Evolutionary conservation across 2,113 vertebrate species (phyloP).

Genomic region (Chaetodon auriga): DNA sequence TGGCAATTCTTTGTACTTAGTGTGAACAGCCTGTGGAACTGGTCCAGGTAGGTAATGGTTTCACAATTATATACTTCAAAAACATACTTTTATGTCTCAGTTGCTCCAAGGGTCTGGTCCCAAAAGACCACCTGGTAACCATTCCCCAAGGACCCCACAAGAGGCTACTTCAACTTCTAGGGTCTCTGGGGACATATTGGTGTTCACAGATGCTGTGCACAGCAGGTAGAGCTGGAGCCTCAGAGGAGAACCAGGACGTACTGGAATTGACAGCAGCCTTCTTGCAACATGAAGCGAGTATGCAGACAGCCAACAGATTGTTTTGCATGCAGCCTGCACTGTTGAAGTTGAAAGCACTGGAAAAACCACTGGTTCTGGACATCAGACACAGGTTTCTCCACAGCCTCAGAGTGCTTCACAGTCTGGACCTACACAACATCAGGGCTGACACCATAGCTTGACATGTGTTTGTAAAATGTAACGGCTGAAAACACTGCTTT

Average conservation of each 20-base stretch:
- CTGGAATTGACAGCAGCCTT: neutral
- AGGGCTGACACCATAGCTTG: neutral
- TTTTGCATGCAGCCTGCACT: neutral
- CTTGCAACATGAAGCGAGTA: neutral
- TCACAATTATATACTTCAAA: neutral
- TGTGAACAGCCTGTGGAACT: neutral
- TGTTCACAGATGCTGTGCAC: neutral
- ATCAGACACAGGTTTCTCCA: neutral
- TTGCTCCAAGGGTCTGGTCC: neutral
- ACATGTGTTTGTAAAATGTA: neutral
- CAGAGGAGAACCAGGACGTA: neutral
- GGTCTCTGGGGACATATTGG: neutral
- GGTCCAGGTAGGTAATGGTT: neutral
- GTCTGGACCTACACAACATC: neutral
- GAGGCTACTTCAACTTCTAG: neutral
- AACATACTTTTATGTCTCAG: conserved; percentile 7
- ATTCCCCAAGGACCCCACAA: neutral
- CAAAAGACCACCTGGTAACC: neutral
- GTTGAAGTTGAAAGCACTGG: neutral
- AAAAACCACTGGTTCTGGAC: neutral
- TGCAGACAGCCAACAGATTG: conserved; percentile 4
- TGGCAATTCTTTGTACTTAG: neutral
- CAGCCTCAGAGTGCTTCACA: neutral
- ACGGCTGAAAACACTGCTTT: neutral
- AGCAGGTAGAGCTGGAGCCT: neutral